Percentiles rank a stretch among this genome's conserved stretches.
These are phyloP conservation scores for Tenebrosternarchus preto DNA, from an alignment of 2,113 vertebrate genomes.

Conservation along the genomic window DNA sequence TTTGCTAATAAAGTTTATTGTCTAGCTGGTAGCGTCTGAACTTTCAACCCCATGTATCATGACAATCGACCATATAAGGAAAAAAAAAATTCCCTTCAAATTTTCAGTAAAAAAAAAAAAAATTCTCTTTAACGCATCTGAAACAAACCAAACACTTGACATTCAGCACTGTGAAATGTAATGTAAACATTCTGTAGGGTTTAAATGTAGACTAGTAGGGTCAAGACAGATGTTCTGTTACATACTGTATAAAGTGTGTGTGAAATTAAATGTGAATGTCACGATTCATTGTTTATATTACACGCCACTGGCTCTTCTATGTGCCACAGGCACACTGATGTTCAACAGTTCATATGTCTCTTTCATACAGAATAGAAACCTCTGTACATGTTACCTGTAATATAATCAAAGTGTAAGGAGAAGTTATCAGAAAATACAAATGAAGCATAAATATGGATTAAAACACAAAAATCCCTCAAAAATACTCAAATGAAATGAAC, in stretches of 20 bases:
- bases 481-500: constrained; percentile 29
- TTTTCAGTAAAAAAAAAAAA: constrained; percentile 7
- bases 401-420: constrained; percentile 22
- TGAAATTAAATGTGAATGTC: neutral
- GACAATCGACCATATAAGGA: too few species aligned
- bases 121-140: constrained; percentile 3
- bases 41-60: neutral
- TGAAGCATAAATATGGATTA: constrained; percentile 41
- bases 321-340: neutral
- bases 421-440: constrained; percentile 23
- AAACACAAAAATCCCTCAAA: constrained; percentile 33
- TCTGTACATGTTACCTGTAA: constrained; percentile 21
- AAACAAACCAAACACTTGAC: constrained; percentile 14
- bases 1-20: too few species aligned
- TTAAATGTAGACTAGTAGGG: neutral
- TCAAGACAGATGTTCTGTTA: neutral
- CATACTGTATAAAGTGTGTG: neutral
- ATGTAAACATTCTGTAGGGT: constrained; percentile 34
- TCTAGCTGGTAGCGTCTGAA: too few species aligned
- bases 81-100: neutral
- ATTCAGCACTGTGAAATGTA: constrained; percentile 28
- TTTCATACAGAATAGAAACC: constrained; percentile 21
- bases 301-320: neutral
- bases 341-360: neutral
- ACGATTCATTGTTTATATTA: constrained; percentile 5